These are phyloP conservation scores for Axis porcinus DNA, from an alignment of 2,113 vertebrate genomes.

Conservation along the genomic window DNA sequence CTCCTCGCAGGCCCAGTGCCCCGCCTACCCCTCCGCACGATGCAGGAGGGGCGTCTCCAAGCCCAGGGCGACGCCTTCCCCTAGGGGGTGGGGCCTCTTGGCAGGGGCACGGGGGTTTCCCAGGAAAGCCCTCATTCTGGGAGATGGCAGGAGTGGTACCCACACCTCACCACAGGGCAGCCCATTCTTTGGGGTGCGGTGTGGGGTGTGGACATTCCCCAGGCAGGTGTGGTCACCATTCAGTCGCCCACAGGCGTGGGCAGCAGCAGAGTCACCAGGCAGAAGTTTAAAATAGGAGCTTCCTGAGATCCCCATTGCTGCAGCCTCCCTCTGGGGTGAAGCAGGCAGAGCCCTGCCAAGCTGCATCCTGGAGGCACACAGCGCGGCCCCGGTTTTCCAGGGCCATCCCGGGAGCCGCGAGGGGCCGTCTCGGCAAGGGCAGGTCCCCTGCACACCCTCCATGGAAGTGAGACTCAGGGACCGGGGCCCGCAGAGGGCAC, in stretches of 20 bases:
- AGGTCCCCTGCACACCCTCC: neutral
- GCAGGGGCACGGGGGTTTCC: neutral
- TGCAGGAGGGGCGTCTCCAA: accelerated
- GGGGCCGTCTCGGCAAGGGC: accelerated
- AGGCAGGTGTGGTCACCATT: neutral
- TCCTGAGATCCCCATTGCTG: neutral
- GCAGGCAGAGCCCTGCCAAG: too few species aligned
- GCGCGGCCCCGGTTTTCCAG: accelerated
- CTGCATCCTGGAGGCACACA: neutral
- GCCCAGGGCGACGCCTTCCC: neutral
- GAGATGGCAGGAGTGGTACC: neutral
- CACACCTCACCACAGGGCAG: neutral
- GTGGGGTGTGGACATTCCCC: neutral
- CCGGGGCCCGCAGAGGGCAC: accelerated
- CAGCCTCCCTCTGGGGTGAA: accelerated
- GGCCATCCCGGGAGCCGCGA: accelerated
- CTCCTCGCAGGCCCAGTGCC: neutral
- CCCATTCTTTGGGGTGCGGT: neutral
- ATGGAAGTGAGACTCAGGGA: accelerated
- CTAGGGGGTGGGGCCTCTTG: neutral
- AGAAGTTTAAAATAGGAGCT: neutral
- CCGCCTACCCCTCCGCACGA: accelerated
- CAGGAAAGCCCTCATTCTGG: neutral
- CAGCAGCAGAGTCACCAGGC: neutral
- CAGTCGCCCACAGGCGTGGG: neutral